Conservation (phyloP, 2,113 vertebrate species). For the Sterrhoptilus dennistouni region DNA sequence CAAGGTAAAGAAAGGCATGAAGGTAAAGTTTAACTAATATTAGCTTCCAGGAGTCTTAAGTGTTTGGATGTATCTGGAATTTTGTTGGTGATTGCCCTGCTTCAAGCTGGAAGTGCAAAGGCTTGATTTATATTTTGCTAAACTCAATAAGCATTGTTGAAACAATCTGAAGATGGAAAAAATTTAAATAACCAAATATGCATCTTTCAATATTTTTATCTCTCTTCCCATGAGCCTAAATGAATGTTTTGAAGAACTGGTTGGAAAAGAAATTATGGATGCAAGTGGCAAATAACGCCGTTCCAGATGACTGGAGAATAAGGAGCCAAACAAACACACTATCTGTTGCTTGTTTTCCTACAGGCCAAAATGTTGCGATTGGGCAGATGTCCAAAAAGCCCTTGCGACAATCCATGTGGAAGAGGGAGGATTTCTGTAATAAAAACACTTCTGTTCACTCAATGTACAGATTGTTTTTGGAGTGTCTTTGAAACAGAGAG, state of each 20-base stretch:
- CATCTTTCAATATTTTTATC: neutral
- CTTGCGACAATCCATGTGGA: conserved; percentile 40
- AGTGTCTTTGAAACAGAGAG: conserved; percentile 52
- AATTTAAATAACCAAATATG: neutral
- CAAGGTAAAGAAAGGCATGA: neutral
- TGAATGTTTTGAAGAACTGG: neutral
- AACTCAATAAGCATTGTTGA: neutral
- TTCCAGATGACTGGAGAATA: conserved; percentile 46
- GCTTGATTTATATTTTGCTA: neutral
- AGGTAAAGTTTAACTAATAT: conserved; percentile 28
- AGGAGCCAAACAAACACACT: conserved; percentile 54
- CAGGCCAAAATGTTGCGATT: conserved; percentile 56
- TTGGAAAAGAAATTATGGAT: conserved; percentile 36
- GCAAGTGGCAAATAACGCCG: conserved; percentile 14
- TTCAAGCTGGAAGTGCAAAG: neutral
- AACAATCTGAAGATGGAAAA: neutral
- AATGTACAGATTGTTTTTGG: conserved; percentile 48
- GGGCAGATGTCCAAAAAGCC: conserved; percentile 61
- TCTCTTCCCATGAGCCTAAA: neutral
- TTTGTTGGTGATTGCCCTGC: neutral
- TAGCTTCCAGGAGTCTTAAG: neutral
- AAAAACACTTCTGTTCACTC: conserved; percentile 65
- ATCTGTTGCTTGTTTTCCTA: conserved; percentile 62
- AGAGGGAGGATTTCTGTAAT: conserved; percentile 53
- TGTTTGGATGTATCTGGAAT: neutral